Evolutionary conservation across 2,113 vertebrate species (phyloP).

Genomic region (Arvicanthis niloticus): DNA sequence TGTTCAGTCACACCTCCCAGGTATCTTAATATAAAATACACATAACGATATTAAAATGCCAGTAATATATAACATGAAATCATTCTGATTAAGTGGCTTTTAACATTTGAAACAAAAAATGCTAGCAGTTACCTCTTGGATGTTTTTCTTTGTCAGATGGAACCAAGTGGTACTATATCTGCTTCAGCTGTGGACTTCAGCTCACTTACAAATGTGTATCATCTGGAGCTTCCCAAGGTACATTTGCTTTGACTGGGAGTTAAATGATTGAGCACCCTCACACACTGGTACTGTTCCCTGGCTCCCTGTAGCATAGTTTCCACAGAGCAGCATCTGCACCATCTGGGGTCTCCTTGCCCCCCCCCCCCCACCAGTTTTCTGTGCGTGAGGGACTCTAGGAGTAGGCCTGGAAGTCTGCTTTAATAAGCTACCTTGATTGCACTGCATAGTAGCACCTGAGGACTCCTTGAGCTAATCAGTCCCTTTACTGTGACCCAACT

Average conservation of each 20-base stretch:
- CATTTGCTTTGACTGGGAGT: background rate
- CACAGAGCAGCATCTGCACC: background rate
- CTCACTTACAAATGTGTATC: slow-evolving; percentile 86
- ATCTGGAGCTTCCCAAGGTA: slow-evolving; percentile 92
- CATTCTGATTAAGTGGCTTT: background rate
- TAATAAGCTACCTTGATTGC: background rate
- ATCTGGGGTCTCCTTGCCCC: background rate
- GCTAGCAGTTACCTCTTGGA: background rate
- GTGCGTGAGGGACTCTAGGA: background rate
- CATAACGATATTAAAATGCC: slow-evolving; percentile 23
- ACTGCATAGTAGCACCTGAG: background rate
- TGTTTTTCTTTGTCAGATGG: slow-evolving; percentile 77
- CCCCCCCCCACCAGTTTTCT: too few relatives aligned
- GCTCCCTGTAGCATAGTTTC: background rate
- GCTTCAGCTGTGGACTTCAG: slow-evolving; percentile 81
- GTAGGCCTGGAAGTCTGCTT: background rate
- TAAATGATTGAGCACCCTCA: background rate
- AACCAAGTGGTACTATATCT: slow-evolving; percentile 53
- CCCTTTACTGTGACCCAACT: background rate
- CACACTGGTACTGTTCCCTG: background rate
- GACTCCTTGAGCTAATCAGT: background rate
- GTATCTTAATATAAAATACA: slow-evolving; percentile 12
- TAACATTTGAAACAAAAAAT: slow-evolving; percentile 28
- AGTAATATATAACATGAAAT: slow-evolving; percentile 2
- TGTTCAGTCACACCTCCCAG: background rate